Percentiles rank a stretch among this genome's conserved stretches.
Conservation (phyloP, 2,113 vertebrate genomes). For the Amphiprion ocellaris region DNA sequence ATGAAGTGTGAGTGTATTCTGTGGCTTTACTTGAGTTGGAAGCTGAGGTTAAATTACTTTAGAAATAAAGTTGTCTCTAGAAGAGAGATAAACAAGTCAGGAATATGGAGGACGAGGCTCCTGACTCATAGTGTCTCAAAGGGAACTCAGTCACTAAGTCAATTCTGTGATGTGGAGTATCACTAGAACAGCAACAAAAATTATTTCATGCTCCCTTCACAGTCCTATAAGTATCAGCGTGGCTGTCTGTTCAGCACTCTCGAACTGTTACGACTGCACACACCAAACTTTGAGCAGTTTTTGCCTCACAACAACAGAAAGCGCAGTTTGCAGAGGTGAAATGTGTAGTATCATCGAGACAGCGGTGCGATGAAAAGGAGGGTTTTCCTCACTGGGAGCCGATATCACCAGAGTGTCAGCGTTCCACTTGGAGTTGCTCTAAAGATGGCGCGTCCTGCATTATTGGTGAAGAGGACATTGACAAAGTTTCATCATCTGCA, state of each 20-base stretch:
- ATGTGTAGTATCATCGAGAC: constrained; percentile 4
- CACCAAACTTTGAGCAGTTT: constrained; percentile 29
- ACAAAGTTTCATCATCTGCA: constrained; percentile 54
- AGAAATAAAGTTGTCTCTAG: constrained; percentile 11
- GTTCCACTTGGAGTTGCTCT: constrained; percentile 36
- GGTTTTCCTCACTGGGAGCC: constrained; percentile 32
- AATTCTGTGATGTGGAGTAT: constrained; percentile 37
- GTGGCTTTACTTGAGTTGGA: constrained; percentile 40
- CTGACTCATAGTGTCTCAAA: constrained; percentile 35
- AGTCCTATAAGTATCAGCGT: constrained; percentile 19
- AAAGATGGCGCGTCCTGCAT: constrained; percentile 29
- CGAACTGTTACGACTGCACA: constrained; percentile 35
- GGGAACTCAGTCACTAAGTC: constrained; percentile 37
- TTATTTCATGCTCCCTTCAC: constrained; percentile 51
- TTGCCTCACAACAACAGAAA: constrained; percentile 7
- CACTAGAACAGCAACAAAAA: constrained; percentile 41
- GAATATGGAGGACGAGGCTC: constrained; percentile 21
- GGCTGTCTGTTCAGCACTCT: constrained; percentile 39
- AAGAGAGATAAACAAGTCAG: constrained; percentile 36
- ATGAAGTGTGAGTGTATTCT: constrained; percentile 54
- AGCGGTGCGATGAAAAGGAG: constrained; percentile 4
- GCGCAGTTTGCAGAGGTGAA: constrained; percentile 18
- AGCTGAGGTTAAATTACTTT: constrained; percentile 44
- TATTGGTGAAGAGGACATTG: constrained; percentile 22
- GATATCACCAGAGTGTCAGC: constrained; percentile 22